These are phyloP conservation scores for Leptopilina clavipes DNA, from an alignment of 1,140 invertebrate genomes.

Conservation along the genomic window DNA sequence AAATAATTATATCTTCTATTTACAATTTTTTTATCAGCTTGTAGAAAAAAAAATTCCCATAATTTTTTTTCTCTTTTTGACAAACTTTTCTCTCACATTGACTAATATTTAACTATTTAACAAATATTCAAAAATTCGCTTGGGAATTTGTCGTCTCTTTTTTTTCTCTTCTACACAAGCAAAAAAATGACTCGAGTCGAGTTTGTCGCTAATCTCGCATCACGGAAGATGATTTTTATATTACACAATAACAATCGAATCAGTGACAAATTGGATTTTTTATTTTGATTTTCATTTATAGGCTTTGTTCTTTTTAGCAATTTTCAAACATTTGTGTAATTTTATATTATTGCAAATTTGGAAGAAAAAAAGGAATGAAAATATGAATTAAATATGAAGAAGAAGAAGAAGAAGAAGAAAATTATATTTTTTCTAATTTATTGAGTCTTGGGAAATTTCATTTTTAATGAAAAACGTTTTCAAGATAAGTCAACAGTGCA, in stretches of 20 bases:
- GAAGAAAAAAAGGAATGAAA: no score
- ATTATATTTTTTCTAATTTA: no score
- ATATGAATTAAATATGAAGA: no score
- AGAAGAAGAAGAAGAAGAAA: no score
- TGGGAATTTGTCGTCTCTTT: background rate
- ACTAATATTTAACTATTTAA: constrained; percentile 15
- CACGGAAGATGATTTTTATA: background rate
- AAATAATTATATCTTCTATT: constrained; percentile 14
- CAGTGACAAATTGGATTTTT: background rate
- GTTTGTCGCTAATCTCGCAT: constrained; percentile 19
- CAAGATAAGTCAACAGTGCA: background rate
- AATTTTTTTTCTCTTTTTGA: no score
- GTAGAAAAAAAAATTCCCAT: constrained; percentile 20
- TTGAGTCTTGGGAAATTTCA: background rate
- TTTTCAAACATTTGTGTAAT: background rate
- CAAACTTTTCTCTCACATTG: background rate
- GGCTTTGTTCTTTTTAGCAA: no score
- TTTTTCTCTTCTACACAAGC: constrained; percentile 5
- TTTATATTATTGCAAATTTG: background rate
- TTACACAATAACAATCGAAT: background rate
- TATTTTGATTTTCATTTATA: background rate
- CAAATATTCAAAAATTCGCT: constrained; percentile 8
- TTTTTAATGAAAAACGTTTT: background rate
- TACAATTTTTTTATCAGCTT: background rate
- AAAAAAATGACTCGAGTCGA: constrained; percentile 22